Conservation (phyloP, 2,113 vertebrate genomes). For the Leptosomus discolor region DNA sequence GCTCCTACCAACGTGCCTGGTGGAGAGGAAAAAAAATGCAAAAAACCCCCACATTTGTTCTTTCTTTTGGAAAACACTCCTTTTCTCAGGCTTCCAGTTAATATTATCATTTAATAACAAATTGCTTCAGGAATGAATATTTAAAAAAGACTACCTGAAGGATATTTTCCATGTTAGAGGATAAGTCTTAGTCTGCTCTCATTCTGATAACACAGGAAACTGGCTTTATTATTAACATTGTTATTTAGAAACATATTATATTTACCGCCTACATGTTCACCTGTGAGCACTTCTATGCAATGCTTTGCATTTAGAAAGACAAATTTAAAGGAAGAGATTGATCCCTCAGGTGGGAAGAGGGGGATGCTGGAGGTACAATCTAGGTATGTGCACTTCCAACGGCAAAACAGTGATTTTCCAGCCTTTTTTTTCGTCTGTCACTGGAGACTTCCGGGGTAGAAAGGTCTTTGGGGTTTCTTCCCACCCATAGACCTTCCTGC, state of each 20-base stretch:
- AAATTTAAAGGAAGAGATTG: rapidly evolving
- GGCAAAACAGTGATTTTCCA: not conserved
- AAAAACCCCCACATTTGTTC: rapidly evolving
- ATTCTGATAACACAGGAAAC: not conserved
- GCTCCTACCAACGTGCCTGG: not conserved
- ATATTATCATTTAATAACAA: not conserved
- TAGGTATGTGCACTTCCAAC: not conserved
- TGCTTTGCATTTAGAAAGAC: not conserved
- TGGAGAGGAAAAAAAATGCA: not conserved
- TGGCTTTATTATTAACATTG: not conserved
- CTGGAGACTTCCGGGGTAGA: not conserved
- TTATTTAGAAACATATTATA: rapidly evolving
- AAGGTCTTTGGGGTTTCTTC: not conserved
- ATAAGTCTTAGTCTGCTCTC: not conserved
- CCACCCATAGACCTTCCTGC: not conserved
- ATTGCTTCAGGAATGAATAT: not conserved
- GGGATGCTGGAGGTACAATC: not conserved
- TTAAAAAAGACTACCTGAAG: not conserved
- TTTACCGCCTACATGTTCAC: not conserved
- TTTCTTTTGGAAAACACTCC: not conserved
- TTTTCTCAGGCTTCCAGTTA: not conserved
- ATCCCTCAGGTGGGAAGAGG: not conserved
- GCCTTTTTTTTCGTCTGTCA: not conserved
- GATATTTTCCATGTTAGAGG: not conserved
- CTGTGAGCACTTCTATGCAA: not conserved